phyloP scores from a whole-genome alignment of 2,113 vertebrate species.

The Marcusenius ussheri region DNA sequence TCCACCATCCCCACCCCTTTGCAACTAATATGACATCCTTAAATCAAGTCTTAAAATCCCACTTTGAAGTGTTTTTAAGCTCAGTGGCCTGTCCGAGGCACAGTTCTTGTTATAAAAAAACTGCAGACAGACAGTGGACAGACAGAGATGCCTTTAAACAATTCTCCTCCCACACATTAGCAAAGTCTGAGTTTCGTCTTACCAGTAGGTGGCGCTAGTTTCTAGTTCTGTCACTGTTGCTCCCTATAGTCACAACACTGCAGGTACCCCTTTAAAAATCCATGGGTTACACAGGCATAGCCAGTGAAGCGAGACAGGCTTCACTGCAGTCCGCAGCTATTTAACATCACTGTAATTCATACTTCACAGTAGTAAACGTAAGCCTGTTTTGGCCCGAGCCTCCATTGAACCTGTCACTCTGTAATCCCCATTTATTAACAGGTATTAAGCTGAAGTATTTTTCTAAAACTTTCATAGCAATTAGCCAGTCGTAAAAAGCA shows the following conservation, averaged over 20 bases:
- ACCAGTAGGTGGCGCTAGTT: not conserved
- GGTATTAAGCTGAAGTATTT: not conserved
- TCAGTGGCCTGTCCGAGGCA: not conserved
- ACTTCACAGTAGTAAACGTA: not conserved
- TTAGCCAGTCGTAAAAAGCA: not conserved
- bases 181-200: not conserved
- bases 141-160: not conserved
- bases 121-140: not conserved
- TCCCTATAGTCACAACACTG: not conserved
- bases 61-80: not conserved
- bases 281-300: not conserved
- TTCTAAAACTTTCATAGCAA: not conserved
- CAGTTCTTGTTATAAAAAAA: not conserved
- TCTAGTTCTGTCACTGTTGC: not conserved
- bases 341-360: not conserved
- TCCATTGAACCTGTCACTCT: not conserved
- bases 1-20: not conserved
- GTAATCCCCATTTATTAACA: not conserved
- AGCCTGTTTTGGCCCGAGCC: not conserved
- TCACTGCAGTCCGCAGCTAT: not conserved
- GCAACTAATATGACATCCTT: not conserved
- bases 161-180: not conserved
- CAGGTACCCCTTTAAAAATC: not conserved
- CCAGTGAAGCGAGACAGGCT: not conserved
- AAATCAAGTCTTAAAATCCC: not conserved